Evolutionary conservation across 2,797 vertebrate genomes (phyloP).

Genomic region (Cuniculus paca): DNA sequence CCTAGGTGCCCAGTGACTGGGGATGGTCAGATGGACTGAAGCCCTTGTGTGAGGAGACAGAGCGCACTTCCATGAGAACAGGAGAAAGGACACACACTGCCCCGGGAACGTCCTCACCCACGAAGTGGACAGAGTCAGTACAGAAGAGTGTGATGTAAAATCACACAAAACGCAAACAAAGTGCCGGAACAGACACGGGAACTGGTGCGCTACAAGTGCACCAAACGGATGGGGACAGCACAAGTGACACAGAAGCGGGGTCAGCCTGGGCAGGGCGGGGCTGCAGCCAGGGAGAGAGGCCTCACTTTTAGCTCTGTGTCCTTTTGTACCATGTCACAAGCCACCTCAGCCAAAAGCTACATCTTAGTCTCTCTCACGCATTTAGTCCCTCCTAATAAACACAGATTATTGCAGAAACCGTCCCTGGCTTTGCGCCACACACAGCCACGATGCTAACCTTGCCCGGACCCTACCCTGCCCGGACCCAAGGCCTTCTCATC

Average conservation of each 20-base stretch:
- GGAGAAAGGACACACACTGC: background rate
- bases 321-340: background rate
- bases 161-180: background rate
- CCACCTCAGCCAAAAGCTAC: background rate
- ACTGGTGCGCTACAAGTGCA: background rate
- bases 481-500: background rate
- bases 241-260: too few species aligned
- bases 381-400: background rate
- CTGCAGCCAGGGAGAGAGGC: background rate
- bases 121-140: background rate
- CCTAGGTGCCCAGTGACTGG: rapidly evolving
- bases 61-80: background rate
- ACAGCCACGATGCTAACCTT: too few species aligned
- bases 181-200: background rate
- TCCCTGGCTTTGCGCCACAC: background rate
- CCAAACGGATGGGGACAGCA: background rate
- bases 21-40: rapidly evolving
- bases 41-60: background rate
- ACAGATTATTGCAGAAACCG: background rate
- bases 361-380: background rate
- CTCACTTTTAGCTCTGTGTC: background rate
- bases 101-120: background rate
- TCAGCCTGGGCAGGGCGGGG: background rate
- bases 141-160: background rate
- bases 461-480: background rate